Percentiles rank a stretch among this genome's conserved stretches.
These are phyloP conservation scores for Diceros bicornis DNA, from an alignment of 2,797 vertebrate genomes.

Conservation along the genomic window DNA sequence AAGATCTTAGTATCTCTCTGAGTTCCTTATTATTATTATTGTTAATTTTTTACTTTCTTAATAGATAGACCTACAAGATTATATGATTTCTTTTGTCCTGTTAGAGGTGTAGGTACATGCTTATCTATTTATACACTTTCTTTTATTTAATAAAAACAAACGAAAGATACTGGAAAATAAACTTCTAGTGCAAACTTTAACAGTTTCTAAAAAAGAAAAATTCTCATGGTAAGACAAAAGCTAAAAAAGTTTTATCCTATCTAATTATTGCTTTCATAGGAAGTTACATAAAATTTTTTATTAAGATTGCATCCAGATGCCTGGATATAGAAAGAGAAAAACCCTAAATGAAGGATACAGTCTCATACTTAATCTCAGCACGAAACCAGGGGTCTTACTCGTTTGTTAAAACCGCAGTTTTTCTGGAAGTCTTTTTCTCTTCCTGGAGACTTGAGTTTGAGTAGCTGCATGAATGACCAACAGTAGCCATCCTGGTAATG, in stretches of 20 bases:
- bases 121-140: background rate
- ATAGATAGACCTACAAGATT: background rate
- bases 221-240: background rate
- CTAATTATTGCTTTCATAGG: background rate
- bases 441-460: background rate
- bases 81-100: background rate
- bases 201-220: background rate
- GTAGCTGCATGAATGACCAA: background rate
- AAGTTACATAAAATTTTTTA: background rate
- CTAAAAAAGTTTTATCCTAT: background rate
- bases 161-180: conserved; percentile 9
- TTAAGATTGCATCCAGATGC: background rate
- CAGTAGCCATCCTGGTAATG: background rate
- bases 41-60: conserved; percentile 41
- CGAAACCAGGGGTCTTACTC: background rate
- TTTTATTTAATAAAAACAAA: conserved; percentile 16
- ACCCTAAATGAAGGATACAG: background rate
- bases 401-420: background rate
- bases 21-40: background rate
- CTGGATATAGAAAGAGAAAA: background rate
- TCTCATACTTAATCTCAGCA: background rate
- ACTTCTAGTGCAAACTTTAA: background rate
- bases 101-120: background rate
- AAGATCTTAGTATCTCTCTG: background rate
- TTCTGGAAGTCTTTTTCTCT: background rate